phyloP scores from a whole-genome alignment of 2,888 invertebrate genomes.

The Patella depressa region DNA sequence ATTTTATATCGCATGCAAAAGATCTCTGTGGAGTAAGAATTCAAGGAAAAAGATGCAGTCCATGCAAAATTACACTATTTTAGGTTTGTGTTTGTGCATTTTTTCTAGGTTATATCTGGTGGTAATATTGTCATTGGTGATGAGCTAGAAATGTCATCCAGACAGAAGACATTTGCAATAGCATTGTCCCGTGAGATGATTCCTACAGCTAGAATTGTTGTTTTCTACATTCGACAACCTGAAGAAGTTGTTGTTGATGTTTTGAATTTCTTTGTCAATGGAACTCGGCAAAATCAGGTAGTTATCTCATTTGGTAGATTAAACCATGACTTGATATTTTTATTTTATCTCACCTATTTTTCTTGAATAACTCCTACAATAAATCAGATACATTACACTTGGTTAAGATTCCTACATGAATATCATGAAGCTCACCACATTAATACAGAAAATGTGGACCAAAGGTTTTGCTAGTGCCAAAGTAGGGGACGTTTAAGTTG shows the following conservation, averaged over 20 bases:
- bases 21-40: too few relatives aligned
- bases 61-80: too few relatives aligned
- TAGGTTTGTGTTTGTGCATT: neutral
- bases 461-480: too few relatives aligned
- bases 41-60: too few relatives aligned
- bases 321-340: neutral
- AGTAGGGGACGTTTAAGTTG: too few relatives aligned
- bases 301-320: conserved; percentile 25
- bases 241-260: conserved; percentile 92
- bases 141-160: conserved; percentile 81
- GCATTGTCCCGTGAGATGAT: conserved; percentile 78
- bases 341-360: too few relatives aligned
- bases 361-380: too few relatives aligned
- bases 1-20: too few relatives aligned
- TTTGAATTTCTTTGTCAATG: conserved; percentile 96
- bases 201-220: conserved; percentile 90
- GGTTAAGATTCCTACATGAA: too few relatives aligned
- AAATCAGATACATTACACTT: too few relatives aligned
- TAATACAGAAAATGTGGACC: too few relatives aligned
- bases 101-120: conserved; percentile 83
- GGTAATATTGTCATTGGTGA: conserved; percentile 89
- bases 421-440: too few relatives aligned
- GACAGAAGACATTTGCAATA: conserved; percentile 73
- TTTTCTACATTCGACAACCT: conserved; percentile 84
- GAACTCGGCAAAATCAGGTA: conserved; percentile 91